Percentiles rank a stretch among this genome's conserved stretches.
These are phyloP conservation scores for Synanceia verrucosa DNA, from an alignment of 2,797 vertebrate genomes.

Conservation along the genomic window DNA sequence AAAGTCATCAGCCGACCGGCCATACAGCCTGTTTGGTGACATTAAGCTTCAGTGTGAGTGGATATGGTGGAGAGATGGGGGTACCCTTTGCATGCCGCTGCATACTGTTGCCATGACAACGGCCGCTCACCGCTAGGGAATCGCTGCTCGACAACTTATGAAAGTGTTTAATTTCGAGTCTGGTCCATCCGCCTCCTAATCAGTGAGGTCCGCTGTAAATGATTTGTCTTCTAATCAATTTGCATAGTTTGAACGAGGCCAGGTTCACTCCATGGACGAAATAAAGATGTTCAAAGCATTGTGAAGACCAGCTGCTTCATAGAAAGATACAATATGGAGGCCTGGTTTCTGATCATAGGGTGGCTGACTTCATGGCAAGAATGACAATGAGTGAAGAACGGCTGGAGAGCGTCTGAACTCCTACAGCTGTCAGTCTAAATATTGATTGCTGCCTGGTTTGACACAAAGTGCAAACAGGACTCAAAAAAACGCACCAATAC, in stretches of 20 bases:
- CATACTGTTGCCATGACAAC: constrained; percentile 73
- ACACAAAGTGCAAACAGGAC: neutral
- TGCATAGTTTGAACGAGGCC: neutral
- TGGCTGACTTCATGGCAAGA: neutral
- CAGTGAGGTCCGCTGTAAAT: neutral
- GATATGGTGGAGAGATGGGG: neutral
- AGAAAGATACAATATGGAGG: neutral
- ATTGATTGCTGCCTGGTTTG: constrained; percentile 6
- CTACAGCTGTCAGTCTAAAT: constrained; percentile 13
- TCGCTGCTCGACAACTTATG: constrained; percentile 55
- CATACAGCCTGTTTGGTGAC: constrained; percentile 33
- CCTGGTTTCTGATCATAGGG: neutral
- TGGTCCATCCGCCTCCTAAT: constrained; percentile 12
- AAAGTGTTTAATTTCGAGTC: constrained; percentile 55
- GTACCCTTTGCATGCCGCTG: constrained; percentile 38
- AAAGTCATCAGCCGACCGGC: constrained; percentile 25
- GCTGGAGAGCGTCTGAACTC: neutral
- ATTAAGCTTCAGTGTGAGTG: constrained; percentile 36
- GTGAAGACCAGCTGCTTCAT: neutral
- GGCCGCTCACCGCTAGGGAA: constrained; percentile 39
- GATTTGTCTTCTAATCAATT: neutral
- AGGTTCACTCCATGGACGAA: neutral
- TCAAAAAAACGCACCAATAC: neutral
- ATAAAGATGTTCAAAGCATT: neutral
- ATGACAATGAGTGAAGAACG: neutral